Conservation (phyloP, 2,113 vertebrate genomes). For the Entelurus aequoreus region DNA sequence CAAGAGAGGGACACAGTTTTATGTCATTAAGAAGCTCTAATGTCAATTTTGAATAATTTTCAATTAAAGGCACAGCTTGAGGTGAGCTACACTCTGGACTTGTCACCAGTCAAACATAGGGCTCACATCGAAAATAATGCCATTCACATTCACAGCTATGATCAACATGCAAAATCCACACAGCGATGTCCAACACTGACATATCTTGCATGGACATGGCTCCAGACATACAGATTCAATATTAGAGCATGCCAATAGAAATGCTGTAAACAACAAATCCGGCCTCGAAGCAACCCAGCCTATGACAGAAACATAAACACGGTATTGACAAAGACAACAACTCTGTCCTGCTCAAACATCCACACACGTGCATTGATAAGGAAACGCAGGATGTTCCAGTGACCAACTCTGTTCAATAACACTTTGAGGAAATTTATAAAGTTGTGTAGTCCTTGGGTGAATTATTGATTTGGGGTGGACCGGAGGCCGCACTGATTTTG, state of each 20-base stretch:
- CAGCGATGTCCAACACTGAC: too few species aligned
- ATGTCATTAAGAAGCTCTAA: too few species aligned
- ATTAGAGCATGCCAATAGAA: background rate
- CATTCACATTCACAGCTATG: too few species aligned
- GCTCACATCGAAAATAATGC: too few species aligned
- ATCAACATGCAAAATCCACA: too few species aligned
- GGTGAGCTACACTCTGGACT: too few species aligned
- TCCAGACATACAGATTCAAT: conserved; percentile 24
- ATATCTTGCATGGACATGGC: conserved; percentile 21
- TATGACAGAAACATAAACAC: conserved; percentile 8
- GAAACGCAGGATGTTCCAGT: conserved; percentile 7
- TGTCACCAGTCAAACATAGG: too few species aligned
- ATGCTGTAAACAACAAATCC: background rate
- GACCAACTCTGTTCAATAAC: background rate
- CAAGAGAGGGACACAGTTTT: too few species aligned
- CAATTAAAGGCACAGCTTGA: too few species aligned
- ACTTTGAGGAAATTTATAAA: conserved; percentile 18
- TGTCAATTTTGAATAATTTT: too few species aligned
- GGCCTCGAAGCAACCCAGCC: background rate
- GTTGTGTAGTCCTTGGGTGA: conserved; percentile 15
- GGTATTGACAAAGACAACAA: conserved; percentile 12
- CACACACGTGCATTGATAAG: conserved; percentile 17
- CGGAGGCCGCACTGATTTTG: conserved; percentile 16
- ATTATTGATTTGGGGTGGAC: conserved; percentile 31
- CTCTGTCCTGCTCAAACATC: conserved; percentile 8